Conservation (phyloP, 2,888 invertebrate genomes). For the Hoplodrina ambigua region DNA sequence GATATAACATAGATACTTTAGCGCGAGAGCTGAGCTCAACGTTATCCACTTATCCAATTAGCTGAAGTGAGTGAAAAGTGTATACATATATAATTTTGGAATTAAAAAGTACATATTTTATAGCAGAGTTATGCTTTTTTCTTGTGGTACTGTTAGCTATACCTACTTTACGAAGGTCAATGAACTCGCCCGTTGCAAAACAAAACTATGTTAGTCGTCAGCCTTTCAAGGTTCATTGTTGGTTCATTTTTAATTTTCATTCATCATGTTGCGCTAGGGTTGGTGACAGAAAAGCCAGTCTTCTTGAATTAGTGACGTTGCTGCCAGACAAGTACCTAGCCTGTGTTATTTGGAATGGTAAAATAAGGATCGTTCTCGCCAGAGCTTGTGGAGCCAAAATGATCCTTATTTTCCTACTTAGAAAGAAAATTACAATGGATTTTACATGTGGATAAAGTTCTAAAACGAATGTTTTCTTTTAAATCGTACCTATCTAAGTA, state of each 20-base stretch:
- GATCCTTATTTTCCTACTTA: too few relatives aligned
- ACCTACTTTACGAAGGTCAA: conserved; percentile 22
- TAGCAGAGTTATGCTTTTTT: conserved; percentile 3
- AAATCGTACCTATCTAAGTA: too few relatives aligned
- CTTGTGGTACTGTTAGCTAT: conserved; percentile 17
- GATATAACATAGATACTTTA: conserved; percentile 40
- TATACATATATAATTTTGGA: conserved; percentile 15
- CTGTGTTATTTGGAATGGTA: too few relatives aligned
- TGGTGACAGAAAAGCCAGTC: conserved; percentile 1
- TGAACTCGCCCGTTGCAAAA: conserved; percentile 12
- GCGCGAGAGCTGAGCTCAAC: conserved; percentile 34
- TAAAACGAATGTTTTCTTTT: too few relatives aligned
- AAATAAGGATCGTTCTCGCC: too few relatives aligned
- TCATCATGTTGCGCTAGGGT: conserved; percentile 1
- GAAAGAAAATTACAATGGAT: too few relatives aligned
- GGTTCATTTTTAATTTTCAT: conserved; percentile 4
- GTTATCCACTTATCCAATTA: conserved; percentile 51
- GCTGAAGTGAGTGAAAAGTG: conserved; percentile 38
- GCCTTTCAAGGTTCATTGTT: conserved; percentile 20
- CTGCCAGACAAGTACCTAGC: neutral
- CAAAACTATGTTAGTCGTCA: conserved; percentile 9
- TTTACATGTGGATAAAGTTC: too few relatives aligned
- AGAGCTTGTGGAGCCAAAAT: too few relatives aligned
- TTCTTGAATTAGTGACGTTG: neutral
- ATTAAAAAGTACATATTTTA: conserved; percentile 15